A percentile compares a stretch with the other conserved stretches of the same genome.
Conservation (phyloP, 2,888 invertebrate species). For the Lycocerus yunnanus region DNA sequence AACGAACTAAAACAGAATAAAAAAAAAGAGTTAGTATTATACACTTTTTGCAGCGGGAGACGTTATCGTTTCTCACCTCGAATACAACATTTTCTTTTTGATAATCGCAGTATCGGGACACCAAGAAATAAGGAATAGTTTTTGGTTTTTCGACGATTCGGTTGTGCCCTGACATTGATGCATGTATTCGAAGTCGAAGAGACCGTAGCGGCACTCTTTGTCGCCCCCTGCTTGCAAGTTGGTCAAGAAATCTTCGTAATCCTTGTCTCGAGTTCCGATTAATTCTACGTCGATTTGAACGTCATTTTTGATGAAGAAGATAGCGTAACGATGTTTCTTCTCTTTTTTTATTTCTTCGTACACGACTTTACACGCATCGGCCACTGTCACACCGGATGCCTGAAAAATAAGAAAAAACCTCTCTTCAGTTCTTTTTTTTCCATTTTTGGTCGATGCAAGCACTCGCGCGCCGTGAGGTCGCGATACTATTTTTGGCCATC, state of each 20-base stretch:
- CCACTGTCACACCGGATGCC: slow-evolving; percentile 97
- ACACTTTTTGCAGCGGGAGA: no score
- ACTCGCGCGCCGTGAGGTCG: neutral
- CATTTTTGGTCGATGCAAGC: slow-evolving; percentile 40
- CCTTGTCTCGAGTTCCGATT: slow-evolving; percentile 86
- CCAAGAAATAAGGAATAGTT: slow-evolving; percentile 97
- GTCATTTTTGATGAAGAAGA: slow-evolving; percentile 95
- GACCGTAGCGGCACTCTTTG: slow-evolving; percentile 97
- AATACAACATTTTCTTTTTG: slow-evolving; percentile 86
- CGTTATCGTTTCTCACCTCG: no score
- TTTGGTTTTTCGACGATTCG: slow-evolving; percentile 96
- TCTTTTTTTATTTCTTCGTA: slow-evolving; percentile 98
- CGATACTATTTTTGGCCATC: slow-evolving; percentile 37
- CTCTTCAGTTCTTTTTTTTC: slow-evolving; percentile 14
- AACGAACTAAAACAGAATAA: slow-evolving; percentile 81
- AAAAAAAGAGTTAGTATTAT: no score
- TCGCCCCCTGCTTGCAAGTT: slow-evolving; percentile 90
- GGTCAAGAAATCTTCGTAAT: slow-evolving; percentile 92
- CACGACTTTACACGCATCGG: slow-evolving; percentile 91
- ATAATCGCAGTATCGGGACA: slow-evolving; percentile 97
- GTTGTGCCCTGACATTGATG: slow-evolving; percentile 97
- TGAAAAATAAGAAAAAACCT: slow-evolving; percentile 43
- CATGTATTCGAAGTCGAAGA: slow-evolving; percentile 98
- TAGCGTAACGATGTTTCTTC: slow-evolving; percentile 96
- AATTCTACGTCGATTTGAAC: slow-evolving; percentile 95